Conservation (phyloP, 1,140 invertebrate species). For the Bactericera cockerelli region DNA sequence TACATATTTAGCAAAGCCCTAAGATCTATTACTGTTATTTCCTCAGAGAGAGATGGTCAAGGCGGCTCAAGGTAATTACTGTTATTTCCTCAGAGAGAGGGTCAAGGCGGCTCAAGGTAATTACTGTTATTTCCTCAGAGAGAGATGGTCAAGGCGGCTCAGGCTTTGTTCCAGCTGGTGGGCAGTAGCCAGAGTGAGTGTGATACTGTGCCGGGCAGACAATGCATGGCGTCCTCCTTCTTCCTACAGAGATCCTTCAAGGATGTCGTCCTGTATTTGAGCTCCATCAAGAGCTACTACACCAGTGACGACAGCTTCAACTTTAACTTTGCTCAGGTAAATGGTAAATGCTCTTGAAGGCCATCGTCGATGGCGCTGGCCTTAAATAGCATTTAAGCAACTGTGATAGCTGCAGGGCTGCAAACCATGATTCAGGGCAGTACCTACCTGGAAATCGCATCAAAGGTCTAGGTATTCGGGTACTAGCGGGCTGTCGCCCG, state of each 20-base stretch:
- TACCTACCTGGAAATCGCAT: too few relatives aligned
- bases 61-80: slow-evolving; percentile 81
- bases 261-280: slow-evolving; percentile 89
- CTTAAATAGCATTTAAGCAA: too few relatives aligned
- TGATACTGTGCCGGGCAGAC: slow-evolving; percentile 82
- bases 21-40: too few relatives aligned
- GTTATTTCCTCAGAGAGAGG: slow-evolving; percentile 69
- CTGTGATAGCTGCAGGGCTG: too few relatives aligned
- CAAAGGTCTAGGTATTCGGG: too few relatives aligned
- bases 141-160: slow-evolving; percentile 84
- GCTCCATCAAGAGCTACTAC: slow-evolving; percentile 94
- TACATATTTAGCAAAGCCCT: too few relatives aligned
- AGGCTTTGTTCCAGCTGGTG: slow-evolving; percentile 92
- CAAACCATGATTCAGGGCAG: too few relatives aligned
- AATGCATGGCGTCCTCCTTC: slow-evolving; percentile 94
- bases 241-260: slow-evolving; percentile 90
- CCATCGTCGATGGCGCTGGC: too few relatives aligned
- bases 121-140: too few relatives aligned
- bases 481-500: too few relatives aligned
- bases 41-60: slow-evolving; percentile 79
- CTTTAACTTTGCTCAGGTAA: slow-evolving; percentile 85
- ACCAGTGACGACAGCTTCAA: slow-evolving; percentile 94
- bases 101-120: slow-evolving; percentile 87
- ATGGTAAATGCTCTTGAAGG: too few relatives aligned
- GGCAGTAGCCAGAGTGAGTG: slow-evolving; percentile 91